phyloP scores from a whole-genome alignment of 2,888 invertebrate species.

The Neocrepidodera transversa region DNA sequence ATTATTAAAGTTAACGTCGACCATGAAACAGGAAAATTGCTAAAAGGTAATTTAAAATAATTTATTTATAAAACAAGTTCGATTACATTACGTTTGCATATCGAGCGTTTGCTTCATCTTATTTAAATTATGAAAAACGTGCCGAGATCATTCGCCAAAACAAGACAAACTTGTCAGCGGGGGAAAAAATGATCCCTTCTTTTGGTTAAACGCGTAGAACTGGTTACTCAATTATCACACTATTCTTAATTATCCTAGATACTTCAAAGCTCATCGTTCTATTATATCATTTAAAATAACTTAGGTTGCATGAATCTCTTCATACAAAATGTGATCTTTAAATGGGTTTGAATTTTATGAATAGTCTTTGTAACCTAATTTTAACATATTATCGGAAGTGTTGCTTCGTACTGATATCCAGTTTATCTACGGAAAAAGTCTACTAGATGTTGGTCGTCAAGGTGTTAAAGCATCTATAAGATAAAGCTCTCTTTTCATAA shows the following conservation, averaged over 20 bases:
- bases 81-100: too few species aligned
- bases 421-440: too few species aligned
- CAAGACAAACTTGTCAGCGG: constrained; percentile 74
- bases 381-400: constrained; percentile 8
- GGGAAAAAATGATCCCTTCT: constrained; percentile 66
- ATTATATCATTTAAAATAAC: constrained; percentile 21
- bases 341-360: background rate
- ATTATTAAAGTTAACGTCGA: too few species aligned
- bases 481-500: too few species aligned
- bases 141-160: constrained; percentile 92
- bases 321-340: background rate
- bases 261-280: constrained; percentile 19
- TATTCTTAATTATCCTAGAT: constrained; percentile 14
- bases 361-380: background rate
- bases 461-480: too few species aligned
- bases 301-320: background rate
- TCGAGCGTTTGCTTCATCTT: too few species aligned
- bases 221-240: constrained; percentile 25
- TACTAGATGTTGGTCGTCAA: too few species aligned
- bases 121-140: too few species aligned
- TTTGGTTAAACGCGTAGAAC: constrained; percentile 65
- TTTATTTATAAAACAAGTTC: too few species aligned
- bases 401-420: background rate
- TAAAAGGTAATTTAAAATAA: too few species aligned
- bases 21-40: too few species aligned